These are phyloP conservation scores for Phodopus roborovskii DNA, from an alignment of 2,113 vertebrate species.

Conservation along the genomic window DNA sequence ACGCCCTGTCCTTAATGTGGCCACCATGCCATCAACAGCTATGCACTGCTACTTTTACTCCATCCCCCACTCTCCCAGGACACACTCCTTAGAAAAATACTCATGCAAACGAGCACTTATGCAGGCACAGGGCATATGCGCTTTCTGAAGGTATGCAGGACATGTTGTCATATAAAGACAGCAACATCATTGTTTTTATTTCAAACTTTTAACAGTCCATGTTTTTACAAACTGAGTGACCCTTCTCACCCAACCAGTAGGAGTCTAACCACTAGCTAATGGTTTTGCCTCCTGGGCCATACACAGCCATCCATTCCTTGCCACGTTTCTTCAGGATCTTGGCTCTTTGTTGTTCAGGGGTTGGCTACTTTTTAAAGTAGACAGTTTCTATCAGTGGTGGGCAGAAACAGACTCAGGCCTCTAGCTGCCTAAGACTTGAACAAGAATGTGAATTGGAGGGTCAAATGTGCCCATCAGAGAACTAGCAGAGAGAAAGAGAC, in stretches of 20 bases:
- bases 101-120: background rate
- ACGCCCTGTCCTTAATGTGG: background rate
- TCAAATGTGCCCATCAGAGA: background rate
- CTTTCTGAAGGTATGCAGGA: slow-evolving; percentile 2
- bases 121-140: background rate
- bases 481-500: background rate
- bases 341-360: background rate
- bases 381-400: background rate
- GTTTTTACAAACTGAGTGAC: slow-evolving; percentile 21
- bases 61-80: background rate
- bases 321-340: background rate
- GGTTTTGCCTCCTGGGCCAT: background rate
- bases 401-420: background rate
- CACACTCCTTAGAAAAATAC: slow-evolving; percentile 9
- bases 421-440: background rate
- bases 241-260: too few relatives aligned
- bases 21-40: background rate
- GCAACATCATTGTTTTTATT: slow-evolving; percentile 28
- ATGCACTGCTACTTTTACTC: background rate
- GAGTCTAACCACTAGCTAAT: background rate
- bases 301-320: background rate
- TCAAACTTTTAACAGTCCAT: background rate
- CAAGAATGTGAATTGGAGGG: background rate
- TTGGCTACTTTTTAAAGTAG: background rate
- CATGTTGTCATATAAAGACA: background rate